phyloP scores from a whole-genome alignment of 2,797 vertebrate species.

The Muscicapa striata region DNA sequence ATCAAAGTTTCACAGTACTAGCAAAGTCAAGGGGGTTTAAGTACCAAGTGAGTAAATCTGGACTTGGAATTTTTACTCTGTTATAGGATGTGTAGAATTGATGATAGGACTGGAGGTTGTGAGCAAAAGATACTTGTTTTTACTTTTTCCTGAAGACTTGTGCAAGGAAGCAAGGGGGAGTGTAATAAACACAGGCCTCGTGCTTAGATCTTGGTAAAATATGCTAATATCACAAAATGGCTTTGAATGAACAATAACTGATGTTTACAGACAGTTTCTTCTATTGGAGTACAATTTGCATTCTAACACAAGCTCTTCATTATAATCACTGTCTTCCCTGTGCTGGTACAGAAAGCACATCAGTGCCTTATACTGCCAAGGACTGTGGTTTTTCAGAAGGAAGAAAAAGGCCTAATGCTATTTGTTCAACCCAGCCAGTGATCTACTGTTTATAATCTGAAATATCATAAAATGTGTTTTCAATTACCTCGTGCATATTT shows the following conservation, averaged over 20 bases:
- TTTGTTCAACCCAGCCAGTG: constrained; percentile 65
- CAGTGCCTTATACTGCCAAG: background rate
- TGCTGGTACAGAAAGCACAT: background rate
- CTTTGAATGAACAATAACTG: background rate
- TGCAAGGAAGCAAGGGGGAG: background rate
- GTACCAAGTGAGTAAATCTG: background rate
- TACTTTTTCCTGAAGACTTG: background rate
- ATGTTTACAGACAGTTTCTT: background rate
- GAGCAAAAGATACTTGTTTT: background rate
- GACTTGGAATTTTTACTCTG: background rate
- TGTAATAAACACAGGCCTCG: background rate
- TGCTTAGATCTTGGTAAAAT: background rate
- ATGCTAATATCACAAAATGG: background rate
- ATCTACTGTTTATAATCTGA: constrained; percentile 62
- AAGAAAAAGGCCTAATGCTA: constrained; percentile 52
- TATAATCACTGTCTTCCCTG: background rate
- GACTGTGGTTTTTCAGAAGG: constrained; percentile 59
- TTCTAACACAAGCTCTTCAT: background rate
- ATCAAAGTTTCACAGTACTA: background rate
- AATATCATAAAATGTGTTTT: constrained; percentile 70
- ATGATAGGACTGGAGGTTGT: background rate
- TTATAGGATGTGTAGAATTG: background rate
- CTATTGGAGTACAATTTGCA: background rate
- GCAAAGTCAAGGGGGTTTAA: background rate
- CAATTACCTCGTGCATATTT: constrained; percentile 75